Evolutionary conservation across 2,888 invertebrate species (phyloP).

Genomic region (Macrosoma leucophasiata): DNA sequence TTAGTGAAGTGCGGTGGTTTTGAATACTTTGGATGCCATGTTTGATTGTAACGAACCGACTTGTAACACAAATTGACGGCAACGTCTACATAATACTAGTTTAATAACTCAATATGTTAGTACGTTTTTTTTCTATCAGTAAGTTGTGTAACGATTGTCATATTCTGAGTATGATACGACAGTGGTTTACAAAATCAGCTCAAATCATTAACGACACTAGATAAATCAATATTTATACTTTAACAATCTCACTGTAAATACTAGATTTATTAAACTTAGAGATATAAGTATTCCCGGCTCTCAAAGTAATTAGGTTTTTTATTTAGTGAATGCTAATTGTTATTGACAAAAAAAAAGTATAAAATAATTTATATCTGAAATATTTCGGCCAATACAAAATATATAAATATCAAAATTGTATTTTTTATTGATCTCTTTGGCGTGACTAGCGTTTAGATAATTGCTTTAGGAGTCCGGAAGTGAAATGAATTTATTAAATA

Average conservation of each 20-base stretch:
- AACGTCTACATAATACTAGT: conserved; percentile 30
- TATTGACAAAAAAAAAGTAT: conserved; percentile 43
- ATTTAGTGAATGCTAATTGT: conserved; percentile 58
- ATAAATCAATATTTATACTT: conserved; percentile 66
- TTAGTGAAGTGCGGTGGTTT: conserved; percentile 36
- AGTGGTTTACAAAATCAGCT: conserved; percentile 57
- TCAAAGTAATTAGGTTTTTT: conserved; percentile 67
- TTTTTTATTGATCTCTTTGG: conserved; percentile 74
- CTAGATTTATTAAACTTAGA: conserved; percentile 56
- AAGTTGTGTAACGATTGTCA: conserved; percentile 33
- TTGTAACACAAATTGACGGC: conserved; percentile 30
- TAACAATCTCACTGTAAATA: conserved; percentile 73
- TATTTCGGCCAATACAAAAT: conserved; percentile 70
- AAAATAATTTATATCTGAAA: conserved; percentile 59
- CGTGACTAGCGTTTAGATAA: conserved; percentile 61
- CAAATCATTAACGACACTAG: conserved; percentile 70
- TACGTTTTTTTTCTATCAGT: conserved; percentile 31
- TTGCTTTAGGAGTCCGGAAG: conserved; percentile 75
- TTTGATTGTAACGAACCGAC: conserved; percentile 30
- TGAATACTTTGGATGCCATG: conserved; percentile 42
- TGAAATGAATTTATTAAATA: conserved; percentile 70
- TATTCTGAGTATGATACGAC: conserved; percentile 32
- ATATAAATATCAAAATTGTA: conserved; percentile 72
- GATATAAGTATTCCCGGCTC: conserved; percentile 71
- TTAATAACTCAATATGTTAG: conserved; percentile 23